A percentile compares a stretch with the other conserved stretches of the same genome.
Conservation (phyloP, 2,888 invertebrate genomes). For the Drosophila anomelani region DNA sequence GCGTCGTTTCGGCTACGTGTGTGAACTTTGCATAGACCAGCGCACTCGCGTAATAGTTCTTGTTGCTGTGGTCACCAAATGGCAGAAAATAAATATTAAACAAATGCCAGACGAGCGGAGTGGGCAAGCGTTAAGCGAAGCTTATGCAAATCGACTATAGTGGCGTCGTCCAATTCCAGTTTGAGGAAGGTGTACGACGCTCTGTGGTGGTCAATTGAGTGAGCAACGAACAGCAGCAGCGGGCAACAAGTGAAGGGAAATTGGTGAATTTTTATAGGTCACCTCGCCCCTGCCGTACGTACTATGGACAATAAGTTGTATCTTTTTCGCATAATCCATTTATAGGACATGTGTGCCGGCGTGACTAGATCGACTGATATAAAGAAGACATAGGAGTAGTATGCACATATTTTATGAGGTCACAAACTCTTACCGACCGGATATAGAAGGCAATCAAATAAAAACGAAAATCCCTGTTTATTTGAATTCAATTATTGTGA, state of each 20-base stretch:
- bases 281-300: not conserved
- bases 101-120: constrained; percentile 42
- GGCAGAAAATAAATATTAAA: constrained; percentile 81
- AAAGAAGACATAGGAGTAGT: not conserved
- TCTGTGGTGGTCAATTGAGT: constrained; percentile 11
- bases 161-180: constrained; percentile 28
- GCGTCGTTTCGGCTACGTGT: constrained; percentile 12
- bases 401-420: not conserved
- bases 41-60: constrained; percentile 40
- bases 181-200: constrained; percentile 16
- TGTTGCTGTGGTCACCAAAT: constrained; percentile 74
- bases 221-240: not conserved
- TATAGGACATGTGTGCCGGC: not conserved
- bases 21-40: constrained; percentile 29
- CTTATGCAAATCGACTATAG: constrained; percentile 57
- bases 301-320: constrained; percentile 1
- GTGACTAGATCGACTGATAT: not conserved
- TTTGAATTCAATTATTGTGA: not conserved
- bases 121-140: constrained; percentile 22
- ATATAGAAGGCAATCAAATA: not conserved
- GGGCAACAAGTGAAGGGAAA: constrained; percentile 17
- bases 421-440: not conserved
- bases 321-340: not conserved
- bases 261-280: constrained; percentile 31
- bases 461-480: not conserved